phyloP scores from a whole-genome alignment of 2,888 invertebrate species.

The Anticlea derivata region DNA sequence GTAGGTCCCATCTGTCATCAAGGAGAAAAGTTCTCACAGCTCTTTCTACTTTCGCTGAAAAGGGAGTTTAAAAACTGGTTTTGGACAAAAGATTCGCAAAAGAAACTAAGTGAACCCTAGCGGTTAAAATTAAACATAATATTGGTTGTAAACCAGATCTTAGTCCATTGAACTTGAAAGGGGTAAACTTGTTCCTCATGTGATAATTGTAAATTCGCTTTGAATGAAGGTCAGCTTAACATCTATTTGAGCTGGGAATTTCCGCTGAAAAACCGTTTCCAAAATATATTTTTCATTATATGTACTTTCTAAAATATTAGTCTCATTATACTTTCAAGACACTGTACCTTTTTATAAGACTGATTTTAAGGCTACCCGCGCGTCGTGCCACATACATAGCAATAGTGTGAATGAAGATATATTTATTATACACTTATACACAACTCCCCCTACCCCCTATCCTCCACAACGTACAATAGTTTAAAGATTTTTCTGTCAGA shows the following conservation, averaged over 20 bases:
- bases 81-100: slow-evolving; percentile 1
- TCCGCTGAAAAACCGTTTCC: no score
- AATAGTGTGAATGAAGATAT: slow-evolving; percentile 63
- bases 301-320: no score
- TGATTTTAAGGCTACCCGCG: slow-evolving; percentile 64
- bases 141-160: slow-evolving; percentile 4
- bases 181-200: neutral
- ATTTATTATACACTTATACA: slow-evolving; percentile 73
- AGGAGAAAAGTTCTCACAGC: neutral
- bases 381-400: slow-evolving; percentile 59
- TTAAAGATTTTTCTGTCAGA: slow-evolving; percentile 52
- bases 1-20: no score
- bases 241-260: neutral
- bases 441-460: slow-evolving; percentile 53
- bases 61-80: slow-evolving; percentile 2
- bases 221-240: no score
- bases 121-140: no score
- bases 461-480: slow-evolving; percentile 81
- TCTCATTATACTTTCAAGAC: slow-evolving; percentile 23
- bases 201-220: no score
- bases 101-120: no score
- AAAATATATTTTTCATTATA: no score
- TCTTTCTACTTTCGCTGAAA: neutral
- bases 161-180: slow-evolving; percentile 12
- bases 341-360: slow-evolving; percentile 61